Conservation (phyloP, 2,888 invertebrate species). For the Branchellion lobata region DNA sequence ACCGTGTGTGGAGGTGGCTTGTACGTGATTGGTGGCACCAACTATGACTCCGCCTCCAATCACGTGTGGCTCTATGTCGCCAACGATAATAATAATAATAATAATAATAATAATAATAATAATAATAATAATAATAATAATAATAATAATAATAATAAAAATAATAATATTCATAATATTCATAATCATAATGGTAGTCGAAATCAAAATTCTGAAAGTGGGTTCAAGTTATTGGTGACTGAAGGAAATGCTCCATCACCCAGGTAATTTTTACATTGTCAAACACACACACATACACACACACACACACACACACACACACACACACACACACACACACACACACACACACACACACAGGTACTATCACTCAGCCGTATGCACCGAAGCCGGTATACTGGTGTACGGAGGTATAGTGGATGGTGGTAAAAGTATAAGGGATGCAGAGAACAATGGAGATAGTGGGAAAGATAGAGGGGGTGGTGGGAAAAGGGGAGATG, state of each 20-base stretch:
- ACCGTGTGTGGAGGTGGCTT: background rate
- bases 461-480: conserved; percentile 62
- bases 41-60: background rate
- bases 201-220: background rate
- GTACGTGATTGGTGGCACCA: background rate
- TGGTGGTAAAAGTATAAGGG: conserved; percentile 62
- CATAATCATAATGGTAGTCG: background rate
- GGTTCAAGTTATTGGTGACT: background rate
- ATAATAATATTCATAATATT: background rate
- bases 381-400: conserved; percentile 80
- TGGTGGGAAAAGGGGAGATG: too few relatives aligned
- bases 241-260: conserved; percentile 1
- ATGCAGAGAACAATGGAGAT: conserved; percentile 50
- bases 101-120: background rate
- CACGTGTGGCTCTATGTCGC: background rate
- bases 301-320: background rate
- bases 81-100: background rate
- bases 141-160: background rate
- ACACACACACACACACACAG: conserved; percentile 59
- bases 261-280: background rate
- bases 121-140: background rate
- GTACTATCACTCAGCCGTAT: conserved; percentile 88
- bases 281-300: background rate
- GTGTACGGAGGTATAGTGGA: conserved; percentile 79
- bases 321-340: background rate